Conservation (phyloP, 2,888 invertebrate genomes). For the Synanthedon myopaeformis region DNA sequence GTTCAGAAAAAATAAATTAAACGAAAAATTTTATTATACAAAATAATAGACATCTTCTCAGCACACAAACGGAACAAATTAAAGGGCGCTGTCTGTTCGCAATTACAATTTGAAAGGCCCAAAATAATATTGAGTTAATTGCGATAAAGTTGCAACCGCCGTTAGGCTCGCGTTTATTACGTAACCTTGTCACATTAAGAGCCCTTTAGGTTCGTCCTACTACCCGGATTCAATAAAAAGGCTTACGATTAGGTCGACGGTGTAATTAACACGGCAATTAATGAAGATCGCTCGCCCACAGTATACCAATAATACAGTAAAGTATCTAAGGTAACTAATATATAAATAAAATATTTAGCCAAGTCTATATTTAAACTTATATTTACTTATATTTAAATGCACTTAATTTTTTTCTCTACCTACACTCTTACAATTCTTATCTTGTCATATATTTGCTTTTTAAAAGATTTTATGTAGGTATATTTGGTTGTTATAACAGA, state of each 20-base stretch:
- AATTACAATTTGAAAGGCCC: conserved; percentile 9
- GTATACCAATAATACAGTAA: background rate
- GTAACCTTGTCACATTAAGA: conserved; percentile 19
- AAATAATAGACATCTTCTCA: no score
- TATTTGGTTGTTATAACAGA: no score
- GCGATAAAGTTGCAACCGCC: conserved; percentile 22
- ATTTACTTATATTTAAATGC: no score
- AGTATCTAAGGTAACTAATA: background rate
- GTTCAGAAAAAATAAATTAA: no score
- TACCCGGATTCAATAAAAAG: conserved; percentile 15
- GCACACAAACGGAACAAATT: background rate
- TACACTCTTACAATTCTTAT: no score
- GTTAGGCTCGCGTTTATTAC: conserved; percentile 13
- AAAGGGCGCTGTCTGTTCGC: background rate
- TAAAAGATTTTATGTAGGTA: no score
- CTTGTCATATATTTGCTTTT: no score
- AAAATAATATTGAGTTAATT: conserved; percentile 34
- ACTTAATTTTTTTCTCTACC: no score
- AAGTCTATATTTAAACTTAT: no score
- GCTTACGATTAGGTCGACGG: conserved; percentile 4
- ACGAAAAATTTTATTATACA: no score
- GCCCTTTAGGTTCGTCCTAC: background rate
- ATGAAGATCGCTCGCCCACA: conserved; percentile 6
- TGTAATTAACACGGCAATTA: conserved; percentile 16
- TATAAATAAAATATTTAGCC: no score